phyloP scores from a whole-genome alignment of 2,113 vertebrate species.

The Gasterosteus nipponicus region DNA sequence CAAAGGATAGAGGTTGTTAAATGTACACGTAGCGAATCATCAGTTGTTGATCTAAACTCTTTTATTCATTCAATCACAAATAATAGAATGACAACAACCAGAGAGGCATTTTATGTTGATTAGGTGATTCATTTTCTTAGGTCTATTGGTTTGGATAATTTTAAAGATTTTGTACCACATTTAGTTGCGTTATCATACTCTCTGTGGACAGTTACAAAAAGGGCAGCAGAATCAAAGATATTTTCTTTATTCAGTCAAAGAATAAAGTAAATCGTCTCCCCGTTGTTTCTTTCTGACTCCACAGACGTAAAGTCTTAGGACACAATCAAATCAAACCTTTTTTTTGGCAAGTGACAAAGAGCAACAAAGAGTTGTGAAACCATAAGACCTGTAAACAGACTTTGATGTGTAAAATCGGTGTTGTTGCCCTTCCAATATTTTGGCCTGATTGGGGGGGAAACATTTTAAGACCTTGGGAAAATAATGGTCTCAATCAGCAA shows the following conservation, averaged over 20 bases:
- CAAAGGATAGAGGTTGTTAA: too few species aligned
- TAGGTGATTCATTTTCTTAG: not conserved
- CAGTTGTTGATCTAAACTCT: too few species aligned
- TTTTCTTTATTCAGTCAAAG: too few species aligned
- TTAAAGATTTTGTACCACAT: not conserved
- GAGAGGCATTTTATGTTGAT: not conserved
- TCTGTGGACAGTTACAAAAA: not conserved
- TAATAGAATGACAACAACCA: not conserved
- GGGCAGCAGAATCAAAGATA: too few species aligned
- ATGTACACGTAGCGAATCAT: not conserved
- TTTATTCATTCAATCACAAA: not conserved
- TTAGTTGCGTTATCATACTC: not conserved
- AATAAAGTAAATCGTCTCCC: too few species aligned
- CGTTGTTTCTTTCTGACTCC: not conserved
- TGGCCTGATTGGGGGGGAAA: not conserved
- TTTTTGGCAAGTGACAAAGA: not conserved
- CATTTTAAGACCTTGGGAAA: not conserved
- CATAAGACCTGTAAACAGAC: not conserved
- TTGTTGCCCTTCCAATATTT: not conserved
- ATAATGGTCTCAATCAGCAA: not conserved
- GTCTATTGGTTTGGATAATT: not conserved
- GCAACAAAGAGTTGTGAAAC: not conserved
- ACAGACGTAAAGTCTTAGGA: not conserved
- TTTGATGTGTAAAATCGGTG: not conserved
- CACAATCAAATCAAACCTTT: not conserved